Percentiles rank a stretch among this genome's conserved stretches.
Evolutionary conservation across 2,113 vertebrate genomes (phyloP).

Genomic region (Protomyctophum bolini): DNA sequence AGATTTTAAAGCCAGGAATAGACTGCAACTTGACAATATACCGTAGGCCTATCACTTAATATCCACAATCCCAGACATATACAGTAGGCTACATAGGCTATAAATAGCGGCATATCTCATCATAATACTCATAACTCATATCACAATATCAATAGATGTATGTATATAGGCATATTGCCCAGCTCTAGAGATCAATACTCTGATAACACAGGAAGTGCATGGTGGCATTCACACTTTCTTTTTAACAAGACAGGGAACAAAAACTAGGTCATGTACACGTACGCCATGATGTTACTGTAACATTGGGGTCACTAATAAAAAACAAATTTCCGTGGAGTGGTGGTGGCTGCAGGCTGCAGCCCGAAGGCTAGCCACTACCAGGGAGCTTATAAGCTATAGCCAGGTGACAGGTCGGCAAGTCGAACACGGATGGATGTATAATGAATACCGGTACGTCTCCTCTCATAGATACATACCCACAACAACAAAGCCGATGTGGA

Average conservation of each 20-base stretch:
- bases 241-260: constrained; percentile 49
- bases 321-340: constrained; percentile 5
- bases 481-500: constrained; percentile 8
- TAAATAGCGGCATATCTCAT: too few species aligned
- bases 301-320: constrained; percentile 6
- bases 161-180: too few species aligned
- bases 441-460: constrained; percentile 5
- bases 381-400: constrained; percentile 16
- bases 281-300: constrained; percentile 3
- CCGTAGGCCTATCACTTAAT: too few species aligned
- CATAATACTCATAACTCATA: too few species aligned
- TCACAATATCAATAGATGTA: too few species aligned
- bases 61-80: too few species aligned
- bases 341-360: constrained; percentile 29
- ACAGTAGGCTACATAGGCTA: too few species aligned
- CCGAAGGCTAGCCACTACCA: constrained; percentile 12
- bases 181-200: neutral
- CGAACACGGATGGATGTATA: neutral
- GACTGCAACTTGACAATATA: too few species aligned
- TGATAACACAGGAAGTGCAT: constrained; percentile 19
- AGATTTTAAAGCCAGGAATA: too few species aligned
- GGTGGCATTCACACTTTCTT: constrained; percentile 24
- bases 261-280: constrained; percentile 43
- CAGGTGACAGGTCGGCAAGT: neutral
- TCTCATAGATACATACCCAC: neutral